Base-by-base conservation (phyloP, 2,888 invertebrate species). In the Macropis europaea region DNA sequence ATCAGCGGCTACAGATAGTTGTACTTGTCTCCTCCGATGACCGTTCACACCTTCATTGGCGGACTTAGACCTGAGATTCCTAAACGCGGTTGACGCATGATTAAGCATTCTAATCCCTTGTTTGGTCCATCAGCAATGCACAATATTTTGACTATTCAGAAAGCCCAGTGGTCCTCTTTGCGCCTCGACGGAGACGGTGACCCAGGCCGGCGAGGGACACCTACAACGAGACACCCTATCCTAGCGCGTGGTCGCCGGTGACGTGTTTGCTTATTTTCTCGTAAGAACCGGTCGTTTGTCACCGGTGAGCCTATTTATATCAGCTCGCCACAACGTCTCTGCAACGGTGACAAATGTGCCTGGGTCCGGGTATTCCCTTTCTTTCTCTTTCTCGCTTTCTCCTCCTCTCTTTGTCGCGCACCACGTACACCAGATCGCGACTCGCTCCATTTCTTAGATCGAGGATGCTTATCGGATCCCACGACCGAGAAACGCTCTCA, bases 271-370 rank as follows among this genome's bases (percentile, higher is more conserved):
- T 87, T 87, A 86, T 87, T 87, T 87, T 86, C 83, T 73, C 85
- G 77, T 80, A 79, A 76, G 80, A 84, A 82, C 79, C 75, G 82
- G 84, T 85, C 87, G 87, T 87, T 87, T 87, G 84, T 87, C 87
- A 87, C 82, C 82, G 81, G 67, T 73, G 80, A 71, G 74, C 83
- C 86, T 87, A 87, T 87, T 86, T 87, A 87, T 87, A 87, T 84
- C 83, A 76, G 78, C 80, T 77, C 73, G 81, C 76, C 77, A 38
- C 71, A 75, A 76, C 76, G 79, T 81, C 77, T 68, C 79, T 47
- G 43, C 60, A 17, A 15, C 78, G 80, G 83, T 87, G 87, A 87
- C 86, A 86, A 87, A 87, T 87, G 86, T 77, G 82, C 79, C 75
- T 22, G 77, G n/a, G 79, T 75, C 80, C 80, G 57, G 62, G 81